Base-by-base conservation (phyloP, 1,140 invertebrate genomes). In the Trichonephila clavata region DNA sequence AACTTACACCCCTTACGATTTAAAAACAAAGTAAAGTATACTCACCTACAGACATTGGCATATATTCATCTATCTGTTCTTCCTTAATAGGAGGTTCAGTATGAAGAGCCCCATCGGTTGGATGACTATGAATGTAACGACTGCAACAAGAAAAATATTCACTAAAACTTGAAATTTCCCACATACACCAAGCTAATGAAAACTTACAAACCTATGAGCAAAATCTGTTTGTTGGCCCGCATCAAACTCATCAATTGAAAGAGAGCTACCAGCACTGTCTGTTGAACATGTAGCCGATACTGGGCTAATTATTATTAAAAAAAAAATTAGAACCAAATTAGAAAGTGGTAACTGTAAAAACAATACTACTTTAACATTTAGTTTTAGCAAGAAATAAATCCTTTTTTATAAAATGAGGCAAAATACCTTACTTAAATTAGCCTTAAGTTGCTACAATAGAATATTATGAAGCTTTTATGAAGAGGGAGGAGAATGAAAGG, bases 51-150 rank as follows among this genome's bases (percentile, higher is more conserved):
- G 94, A 90, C 95, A 95, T 95, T 50, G 61, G 63, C 24, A 95
- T 57, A 93, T 95, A 95, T 57, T 94, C 94, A 81, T 94, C 94
- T 92, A 90, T 89, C 94, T 27, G 93, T 86, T 95, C 94, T 87
- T 94, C 94, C 50, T 97, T 95, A 89, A 97, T 97, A 24, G 96
- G 96, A 5, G 96, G 97, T 94, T 97, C 97, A 94, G 94, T 94
- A 57, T 94, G 94, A 13, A 95, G 84, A 68, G 94, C 93, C n/a
- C 84, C 94, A 65, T 97, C 97, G 0, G 97, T 97, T 0, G 97
- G 97, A 27, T 97, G 95, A 4, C 97, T 97, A 94, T 96, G 96
- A 27, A 96, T 96, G 94, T 96, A 97, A 68, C 97, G 80, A 16
- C 93, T 93, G 59, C 65, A 93, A 94, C 10, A 59, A 21, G 60